These are phyloP conservation scores for Harpalus rufipes DNA, from an alignment of 2,888 invertebrate species.

Conservation along the genomic window DNA sequence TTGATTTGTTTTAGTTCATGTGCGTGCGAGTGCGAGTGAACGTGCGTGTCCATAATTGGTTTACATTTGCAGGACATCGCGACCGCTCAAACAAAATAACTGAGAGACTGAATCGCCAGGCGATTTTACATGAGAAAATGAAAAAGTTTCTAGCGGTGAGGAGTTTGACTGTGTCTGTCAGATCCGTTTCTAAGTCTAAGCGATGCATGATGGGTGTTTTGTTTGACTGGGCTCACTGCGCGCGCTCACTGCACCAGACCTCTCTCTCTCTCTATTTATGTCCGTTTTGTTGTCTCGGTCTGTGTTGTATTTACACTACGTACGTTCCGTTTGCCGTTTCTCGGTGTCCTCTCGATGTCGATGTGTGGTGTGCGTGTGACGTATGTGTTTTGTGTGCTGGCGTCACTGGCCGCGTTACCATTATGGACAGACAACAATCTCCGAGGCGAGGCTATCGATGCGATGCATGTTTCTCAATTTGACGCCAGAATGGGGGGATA, in stretches of 20 bases:
- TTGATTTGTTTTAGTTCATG: conserved; percentile 40
- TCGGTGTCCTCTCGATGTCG: conserved; percentile 49
- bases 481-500: no score
- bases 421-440: conserved; percentile 68
- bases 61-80: conserved; percentile 76
- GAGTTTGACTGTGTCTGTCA: conserved; percentile 69
- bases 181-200: conserved; percentile 28
- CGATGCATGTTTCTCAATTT: no score
- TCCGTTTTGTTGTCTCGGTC: conserved; percentile 45
- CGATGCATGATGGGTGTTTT: conserved; percentile 66
- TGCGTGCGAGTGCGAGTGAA: conserved; percentile 50
- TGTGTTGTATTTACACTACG: no score
- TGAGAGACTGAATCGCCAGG: conserved; percentile 89
- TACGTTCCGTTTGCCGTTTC: no score
- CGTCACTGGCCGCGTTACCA: background rate
- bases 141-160: conserved; percentile 96
- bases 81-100: conserved; percentile 83
- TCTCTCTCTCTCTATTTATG: conserved; percentile 68
- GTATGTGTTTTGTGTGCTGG: conserved; percentile 66
- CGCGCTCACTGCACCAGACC: conserved; percentile 65
- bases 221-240: conserved; percentile 66
- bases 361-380: conserved; percentile 55
- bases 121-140: conserved; percentile 95
- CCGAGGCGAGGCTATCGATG: conserved; percentile 72
- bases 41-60: conserved; percentile 68